Base-by-base conservation (phyloP, 1,140 invertebrate species). In the Ooceraea biroi region DNA sequence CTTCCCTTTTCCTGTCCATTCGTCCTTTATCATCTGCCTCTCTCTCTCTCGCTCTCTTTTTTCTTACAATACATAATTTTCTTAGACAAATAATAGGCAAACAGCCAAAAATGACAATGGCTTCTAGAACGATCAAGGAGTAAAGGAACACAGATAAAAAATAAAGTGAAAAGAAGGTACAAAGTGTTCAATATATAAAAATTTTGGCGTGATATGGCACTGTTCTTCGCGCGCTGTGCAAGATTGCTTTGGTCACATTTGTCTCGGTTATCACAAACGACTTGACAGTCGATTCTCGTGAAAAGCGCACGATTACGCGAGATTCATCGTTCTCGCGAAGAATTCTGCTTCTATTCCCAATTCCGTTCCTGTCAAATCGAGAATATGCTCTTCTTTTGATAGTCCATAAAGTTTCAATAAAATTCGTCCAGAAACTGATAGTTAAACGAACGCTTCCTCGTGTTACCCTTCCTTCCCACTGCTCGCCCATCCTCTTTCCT, bases 331-430 rank as follows among this genome's bases (percentile, higher is more conserved):
- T 57, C 22, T 25, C 48, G 30, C 63, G 76, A 71, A 27, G 76
- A 57, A 7, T 80, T 36, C 63, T 69, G 65, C 55, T 78, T 80
- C 76, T 44, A 65, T 80, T 80, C 69, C 65, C 76, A 80, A 80
- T 80, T 80, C 66, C 52, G 63, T 71, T 57, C 30, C 76, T 44
- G 63, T 44, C 19, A 48, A 71, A 80, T 71, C 50, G 44, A n/a
- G 76, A 80, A 30, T 65, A 71, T 50, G 76, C 50, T 71, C 76
- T 80, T 80, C 65, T 80, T 71, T 71, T 48, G n/a, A 55, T 25
- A 63, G 65, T 80, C 57, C 76, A 80, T 80, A 71, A 80, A 80
- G 76, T 71, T 80, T 71, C 76, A 71, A 69, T 80, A 71, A 80
- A 80, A 80, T 80, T 80, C 76, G n/a, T 71, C 36, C 65, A 80